Conservation (phyloP, 1,140 invertebrate genomes). For the Nebria ingens region DNA sequence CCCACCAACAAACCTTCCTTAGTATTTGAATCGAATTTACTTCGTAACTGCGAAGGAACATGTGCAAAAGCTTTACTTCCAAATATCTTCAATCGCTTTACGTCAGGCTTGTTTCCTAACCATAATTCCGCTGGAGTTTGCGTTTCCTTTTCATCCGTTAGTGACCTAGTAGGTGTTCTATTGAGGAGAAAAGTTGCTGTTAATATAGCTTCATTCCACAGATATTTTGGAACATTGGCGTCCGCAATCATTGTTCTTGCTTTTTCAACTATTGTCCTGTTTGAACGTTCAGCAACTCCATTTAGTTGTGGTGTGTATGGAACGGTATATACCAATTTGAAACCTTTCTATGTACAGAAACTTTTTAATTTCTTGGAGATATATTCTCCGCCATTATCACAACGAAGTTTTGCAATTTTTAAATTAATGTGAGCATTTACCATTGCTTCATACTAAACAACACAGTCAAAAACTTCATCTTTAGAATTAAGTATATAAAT, state of each 20-base stretch:
- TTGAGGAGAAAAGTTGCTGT: background rate
- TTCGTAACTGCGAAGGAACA: background rate
- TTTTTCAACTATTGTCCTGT: background rate
- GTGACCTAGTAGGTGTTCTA: background rate
- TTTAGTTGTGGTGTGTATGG: background rate
- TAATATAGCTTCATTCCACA: background rate
- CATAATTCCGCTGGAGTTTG: background rate
- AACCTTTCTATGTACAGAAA: background rate
- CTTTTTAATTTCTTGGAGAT: background rate
- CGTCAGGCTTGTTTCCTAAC: background rate
- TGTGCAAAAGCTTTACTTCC: background rate
- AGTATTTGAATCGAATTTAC: background rate
- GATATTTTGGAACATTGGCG: background rate
- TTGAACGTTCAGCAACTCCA: background rate
- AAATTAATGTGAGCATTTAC: no score
- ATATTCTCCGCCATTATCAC: background rate
- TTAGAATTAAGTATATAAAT: no score
- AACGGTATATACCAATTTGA: background rate
- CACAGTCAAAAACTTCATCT: no score
- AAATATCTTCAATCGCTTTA: background rate
- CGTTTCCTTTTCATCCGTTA: background rate
- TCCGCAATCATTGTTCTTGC: background rate
- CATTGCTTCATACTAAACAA: no score
- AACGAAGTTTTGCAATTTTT: no score
- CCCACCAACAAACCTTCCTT: background rate